Conservation (phyloP, 2,113 vertebrate species). For the Lynx canadensis region DNA sequence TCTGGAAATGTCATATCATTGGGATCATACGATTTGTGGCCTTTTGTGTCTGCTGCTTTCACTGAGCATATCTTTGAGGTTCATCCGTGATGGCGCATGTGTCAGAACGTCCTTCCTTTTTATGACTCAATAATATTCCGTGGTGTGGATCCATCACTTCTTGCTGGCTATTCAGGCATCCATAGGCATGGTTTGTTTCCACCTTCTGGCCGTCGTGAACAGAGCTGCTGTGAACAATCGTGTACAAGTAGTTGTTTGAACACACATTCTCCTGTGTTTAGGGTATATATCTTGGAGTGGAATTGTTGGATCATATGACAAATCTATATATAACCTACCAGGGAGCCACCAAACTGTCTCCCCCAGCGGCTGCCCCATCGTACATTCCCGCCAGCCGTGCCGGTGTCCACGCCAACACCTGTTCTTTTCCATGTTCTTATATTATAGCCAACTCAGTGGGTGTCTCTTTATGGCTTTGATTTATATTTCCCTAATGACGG, state of each 20-base stretch:
- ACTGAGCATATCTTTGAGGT: neutral
- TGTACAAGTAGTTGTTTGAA: neutral
- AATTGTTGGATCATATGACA: neutral
- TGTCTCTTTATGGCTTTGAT: neutral
- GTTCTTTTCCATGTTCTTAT: neutral
- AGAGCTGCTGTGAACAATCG: neutral
- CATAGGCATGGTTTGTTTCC: neutral
- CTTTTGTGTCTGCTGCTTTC: neutral
- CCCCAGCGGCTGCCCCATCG: fast-evolving
- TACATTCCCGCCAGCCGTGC: neutral
- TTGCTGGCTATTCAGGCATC: no score
- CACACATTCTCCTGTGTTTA: neutral
- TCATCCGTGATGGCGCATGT: neutral
- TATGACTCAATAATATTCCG: fast-evolving
- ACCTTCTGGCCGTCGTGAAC: neutral
- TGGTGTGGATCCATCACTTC: fast-evolving
- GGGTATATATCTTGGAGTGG: neutral
- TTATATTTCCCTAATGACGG: neutral
- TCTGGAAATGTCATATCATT: neutral
- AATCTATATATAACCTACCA: no score
- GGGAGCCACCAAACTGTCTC: neutral
- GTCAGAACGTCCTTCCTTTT: neutral
- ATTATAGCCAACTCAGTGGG: neutral
- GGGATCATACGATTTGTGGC: neutral
- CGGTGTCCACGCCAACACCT: neutral